These are phyloP conservation scores for Todiramphus saurophagus DNA, from an alignment of 2,113 vertebrate species.

Conservation along the genomic window DNA sequence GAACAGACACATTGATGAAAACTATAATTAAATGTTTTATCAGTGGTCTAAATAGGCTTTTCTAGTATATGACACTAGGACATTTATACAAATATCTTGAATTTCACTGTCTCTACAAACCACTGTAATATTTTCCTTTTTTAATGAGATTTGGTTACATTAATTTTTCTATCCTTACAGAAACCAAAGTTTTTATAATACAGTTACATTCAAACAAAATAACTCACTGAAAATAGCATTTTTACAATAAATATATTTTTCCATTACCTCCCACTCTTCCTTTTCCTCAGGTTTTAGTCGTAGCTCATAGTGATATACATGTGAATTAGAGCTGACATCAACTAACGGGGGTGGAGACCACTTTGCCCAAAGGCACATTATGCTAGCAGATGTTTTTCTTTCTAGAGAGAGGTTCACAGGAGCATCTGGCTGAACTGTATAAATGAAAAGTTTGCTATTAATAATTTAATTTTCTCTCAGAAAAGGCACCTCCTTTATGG, in stretches of 20 bases:
- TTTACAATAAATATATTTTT: neutral
- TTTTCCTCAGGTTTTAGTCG: constrained; percentile 79
- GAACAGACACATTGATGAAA: neutral
- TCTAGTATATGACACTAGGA: neutral
- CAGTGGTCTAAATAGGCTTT: neutral
- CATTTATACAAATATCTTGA: neutral
- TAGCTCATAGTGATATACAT: constrained; percentile 85
- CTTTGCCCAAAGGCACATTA: constrained; percentile 77
- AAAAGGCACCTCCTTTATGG: neutral
- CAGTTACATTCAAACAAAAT: neutral
- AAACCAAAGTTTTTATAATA: neutral
- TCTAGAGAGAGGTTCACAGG: constrained; percentile 81
- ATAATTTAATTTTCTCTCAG: neutral
- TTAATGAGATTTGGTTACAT: neutral
- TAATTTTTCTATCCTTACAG: neutral
- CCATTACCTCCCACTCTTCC: constrained; percentile 87
- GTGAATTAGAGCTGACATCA: constrained; percentile 83
- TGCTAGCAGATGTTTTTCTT: constrained; percentile 58
- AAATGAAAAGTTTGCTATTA: constrained; percentile 35
- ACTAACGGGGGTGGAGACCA: constrained; percentile 83
- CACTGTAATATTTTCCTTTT: neutral
- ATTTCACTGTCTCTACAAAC: neutral
- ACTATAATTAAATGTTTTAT: neutral
- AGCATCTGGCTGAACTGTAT: constrained; percentile 85
- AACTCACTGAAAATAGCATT: neutral